Evolutionary conservation across 1,140 invertebrate genomes (phyloP), one percentile per base, ranked within the genome.

Genomic region (Calycopis cecrops): DNA sequence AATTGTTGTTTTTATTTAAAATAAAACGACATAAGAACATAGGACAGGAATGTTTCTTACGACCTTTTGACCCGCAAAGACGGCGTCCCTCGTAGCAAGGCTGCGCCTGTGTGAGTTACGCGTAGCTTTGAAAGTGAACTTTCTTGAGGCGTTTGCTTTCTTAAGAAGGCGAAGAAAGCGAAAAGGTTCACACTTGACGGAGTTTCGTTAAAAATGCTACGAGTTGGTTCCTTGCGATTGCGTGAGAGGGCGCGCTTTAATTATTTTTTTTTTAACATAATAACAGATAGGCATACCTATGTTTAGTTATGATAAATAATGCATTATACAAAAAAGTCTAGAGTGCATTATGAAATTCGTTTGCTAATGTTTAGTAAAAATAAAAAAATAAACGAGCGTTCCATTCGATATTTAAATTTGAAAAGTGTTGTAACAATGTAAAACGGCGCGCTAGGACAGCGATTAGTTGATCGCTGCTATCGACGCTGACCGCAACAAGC

Each of bases 91-190:
- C 57, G 37, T 34, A 40, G 35, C 9, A 52, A 28, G 61, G 33
- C 18, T 53, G 54, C 60, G 4, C 9, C 11, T 76, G 80, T 84
- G 76, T 76, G 79, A n/a, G 74, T 79, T 51, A 57, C 44, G 54
- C 62, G 57, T 67, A 67, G 57, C 52, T 67, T 37, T 21, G 57
- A 66, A 63, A 59, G 68, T 59, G 70, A 76, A 79, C 74, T 83
- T 85, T 83, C 79, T 85, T 81, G 76, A 63, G 68, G 57, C 65
- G 67, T 73, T 71, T 51, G 65, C 62, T 80, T 87, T 87, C 84
- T 84, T 87, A 87, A 82, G 79, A 84, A 87, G 55, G 74, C 73
- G 79, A 87, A 87, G 84, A 85, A 87, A 81, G 62, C 69, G 67
- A 71, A 87, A 85, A 84, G 80, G 84, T 82, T 83, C 71, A 66